Evolutionary conservation across 2,888 invertebrate species (phyloP).

Genomic region (Euproctis similis): DNA sequence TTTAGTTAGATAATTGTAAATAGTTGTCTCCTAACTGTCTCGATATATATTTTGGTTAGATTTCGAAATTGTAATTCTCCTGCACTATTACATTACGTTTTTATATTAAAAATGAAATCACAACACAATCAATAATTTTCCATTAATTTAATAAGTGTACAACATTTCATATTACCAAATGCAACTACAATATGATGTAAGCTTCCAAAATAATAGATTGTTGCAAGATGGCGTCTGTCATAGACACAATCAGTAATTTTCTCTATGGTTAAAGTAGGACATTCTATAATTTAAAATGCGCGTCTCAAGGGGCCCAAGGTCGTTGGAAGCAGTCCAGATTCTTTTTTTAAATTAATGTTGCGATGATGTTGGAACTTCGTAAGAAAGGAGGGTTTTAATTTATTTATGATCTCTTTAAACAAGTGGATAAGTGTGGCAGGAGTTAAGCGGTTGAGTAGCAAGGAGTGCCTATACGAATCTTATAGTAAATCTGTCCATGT

Average conservation of each 20-base stretch:
- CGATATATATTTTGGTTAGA: too few relatives aligned
- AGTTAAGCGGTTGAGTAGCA: too few relatives aligned
- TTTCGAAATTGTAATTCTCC: too few relatives aligned
- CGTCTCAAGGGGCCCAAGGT: slow-evolving; percentile 63
- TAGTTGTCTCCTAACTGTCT: too few relatives aligned
- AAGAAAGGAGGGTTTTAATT: slow-evolving; percentile 33
- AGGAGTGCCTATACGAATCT: too few relatives aligned
- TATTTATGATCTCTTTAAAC: slow-evolving; percentile 22
- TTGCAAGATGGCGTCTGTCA: slow-evolving; percentile 14
- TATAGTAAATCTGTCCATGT: too few relatives aligned
- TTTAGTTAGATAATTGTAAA: too few relatives aligned
- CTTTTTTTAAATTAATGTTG: slow-evolving; percentile 38
- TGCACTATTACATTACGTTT: slow-evolving; percentile 1
- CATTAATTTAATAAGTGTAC: slow-evolving; percentile 9
- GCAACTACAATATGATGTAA: slow-evolving; percentile 20
- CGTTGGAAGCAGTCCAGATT: slow-evolving; percentile 67
- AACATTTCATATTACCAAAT: slow-evolving; percentile 16
- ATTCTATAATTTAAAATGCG: slow-evolving; percentile 53
- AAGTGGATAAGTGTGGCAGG: too few relatives aligned
- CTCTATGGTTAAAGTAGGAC: slow-evolving; percentile 54
- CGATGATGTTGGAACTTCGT: slow-evolving; percentile 31
- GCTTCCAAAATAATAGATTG: slow-evolving; percentile 16
- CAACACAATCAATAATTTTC: slow-evolving; percentile 3
- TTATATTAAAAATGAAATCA: slow-evolving; percentile 1
- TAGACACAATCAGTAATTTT: slow-evolving; percentile 31